These are phyloP conservation scores for rat (Rattus norvegicus) DNA, from an alignment of 2,113 vertebrate genomes.

Conservation along the genomic window GRCr8 NC_086020.1:111970501-111971000, in stretches of 20 bases:
- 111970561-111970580: not conserved
- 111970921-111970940: too few relatives aligned
- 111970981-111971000: not conserved
- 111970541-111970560: too few relatives aligned
- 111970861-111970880: not conserved
- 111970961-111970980: not conserved
- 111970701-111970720: not conserved
- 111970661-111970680: not conserved
- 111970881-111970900: too few relatives aligned
- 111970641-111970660: not conserved
- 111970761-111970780: too few relatives aligned
- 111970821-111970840: not conserved
- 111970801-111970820: not conserved
- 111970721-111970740: too few relatives aligned
- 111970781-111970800: not conserved
- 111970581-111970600: not conserved
- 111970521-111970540: too few relatives aligned
- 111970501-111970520: too few relatives aligned
- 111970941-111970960: not conserved
- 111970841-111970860: not conserved
- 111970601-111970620: not conserved
- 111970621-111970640: not conserved
- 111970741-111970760: too few relatives aligned
- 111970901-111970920: too few relatives aligned
- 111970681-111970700: not conserved